Evolutionary conservation across 2,113 vertebrate species (phyloP).

Genomic region (Mesitornis unicolor): DNA sequence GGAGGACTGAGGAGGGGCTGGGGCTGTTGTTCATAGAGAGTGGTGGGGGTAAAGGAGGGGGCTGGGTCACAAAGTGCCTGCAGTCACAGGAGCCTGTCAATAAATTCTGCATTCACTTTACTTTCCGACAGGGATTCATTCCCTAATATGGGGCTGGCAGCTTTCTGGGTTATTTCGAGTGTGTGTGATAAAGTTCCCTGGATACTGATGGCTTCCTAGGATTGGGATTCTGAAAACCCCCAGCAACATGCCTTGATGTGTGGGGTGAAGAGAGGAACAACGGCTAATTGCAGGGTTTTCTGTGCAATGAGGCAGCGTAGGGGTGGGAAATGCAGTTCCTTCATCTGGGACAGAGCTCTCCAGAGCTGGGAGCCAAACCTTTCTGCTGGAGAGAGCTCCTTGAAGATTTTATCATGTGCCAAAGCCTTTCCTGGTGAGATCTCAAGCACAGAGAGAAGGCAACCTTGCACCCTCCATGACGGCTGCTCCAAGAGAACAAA

Average conservation of each 20-base stretch:
- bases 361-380: background rate
- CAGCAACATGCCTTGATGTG: slow-evolving; percentile 13
- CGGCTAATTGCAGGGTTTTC: background rate
- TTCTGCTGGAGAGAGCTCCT: background rate
- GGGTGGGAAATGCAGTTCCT: background rate
- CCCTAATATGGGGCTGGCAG: slow-evolving; percentile 92
- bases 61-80: slow-evolving; percentile 56
- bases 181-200: slow-evolving; percentile 91
- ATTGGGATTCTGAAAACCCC: slow-evolving; percentile 63
- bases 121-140: slow-evolving; percentile 84
- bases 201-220: slow-evolving; percentile 70
- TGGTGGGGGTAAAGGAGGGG: slow-evolving; percentile 15
- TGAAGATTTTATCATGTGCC: background rate
- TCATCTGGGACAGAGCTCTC: background rate
- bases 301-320: background rate
- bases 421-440: background rate
- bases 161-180: slow-evolving; percentile 97
- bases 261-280: background rate
- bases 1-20: background rate
- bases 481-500: background rate
- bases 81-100: slow-evolving; percentile 82
- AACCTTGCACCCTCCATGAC: background rate
- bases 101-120: slow-evolving; percentile 83
- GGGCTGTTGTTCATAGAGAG: background rate
- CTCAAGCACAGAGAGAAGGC: background rate